These are phyloP conservation scores for Alligator mississippiensis DNA, from an alignment of 2,113 vertebrate genomes.

Conservation along the genomic window DNA sequence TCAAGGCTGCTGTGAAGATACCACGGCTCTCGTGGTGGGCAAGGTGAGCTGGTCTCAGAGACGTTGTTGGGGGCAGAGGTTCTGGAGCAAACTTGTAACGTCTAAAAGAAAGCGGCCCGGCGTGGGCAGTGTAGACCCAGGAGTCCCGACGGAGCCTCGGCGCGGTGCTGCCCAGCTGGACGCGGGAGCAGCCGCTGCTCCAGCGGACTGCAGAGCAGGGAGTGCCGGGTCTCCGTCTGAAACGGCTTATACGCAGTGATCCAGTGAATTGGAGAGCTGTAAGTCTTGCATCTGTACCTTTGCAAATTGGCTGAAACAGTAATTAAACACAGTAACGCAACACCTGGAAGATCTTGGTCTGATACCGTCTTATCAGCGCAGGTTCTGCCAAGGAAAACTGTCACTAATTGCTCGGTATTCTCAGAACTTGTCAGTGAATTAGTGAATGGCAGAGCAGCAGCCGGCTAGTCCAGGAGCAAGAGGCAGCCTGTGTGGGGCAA, in stretches of 20 bases:
- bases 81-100: slow-evolving; percentile 50
- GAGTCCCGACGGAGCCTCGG: too few relatives aligned
- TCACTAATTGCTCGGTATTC: not conserved
- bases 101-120: slow-evolving; percentile 33
- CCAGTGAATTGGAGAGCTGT: too few relatives aligned
- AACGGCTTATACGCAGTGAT: too few relatives aligned
- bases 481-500: not conserved
- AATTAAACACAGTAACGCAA: not conserved
- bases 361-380: rapidly evolving
- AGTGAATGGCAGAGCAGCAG: not conserved
- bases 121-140: not conserved
- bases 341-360: not conserved
- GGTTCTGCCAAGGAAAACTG: not conserved
- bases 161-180: too few relatives aligned
- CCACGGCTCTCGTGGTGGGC: slow-evolving; percentile 2
- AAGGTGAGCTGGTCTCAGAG: slow-evolving; percentile 58
- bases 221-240: too few relatives aligned
- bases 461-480: not conserved
- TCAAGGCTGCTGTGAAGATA: slow-evolving; percentile 2
- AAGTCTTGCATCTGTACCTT: not conserved
- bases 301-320: not conserved
- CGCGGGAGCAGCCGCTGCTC: too few relatives aligned
- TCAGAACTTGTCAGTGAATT: too few relatives aligned
- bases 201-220: too few relatives aligned
- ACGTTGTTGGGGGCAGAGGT: slow-evolving; percentile 51